Base-by-base conservation (phyloP, 2,797 vertebrate species). In the Gymnothorax javanicus region DNA sequence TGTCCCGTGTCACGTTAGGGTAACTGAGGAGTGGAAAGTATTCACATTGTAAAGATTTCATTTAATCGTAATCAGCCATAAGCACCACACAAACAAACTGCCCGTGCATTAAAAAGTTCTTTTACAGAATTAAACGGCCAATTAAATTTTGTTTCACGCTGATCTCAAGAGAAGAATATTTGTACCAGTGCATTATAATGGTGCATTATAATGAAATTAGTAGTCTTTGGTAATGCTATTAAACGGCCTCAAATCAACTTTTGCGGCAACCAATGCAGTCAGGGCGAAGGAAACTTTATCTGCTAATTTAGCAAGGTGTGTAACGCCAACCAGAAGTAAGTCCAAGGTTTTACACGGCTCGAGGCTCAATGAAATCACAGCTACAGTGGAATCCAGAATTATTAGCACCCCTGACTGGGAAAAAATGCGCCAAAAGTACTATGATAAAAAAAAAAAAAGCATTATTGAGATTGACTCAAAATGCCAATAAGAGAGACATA, bases 71-170 rank as follows among this genome's bases (percentile, higher is more conserved):
- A 58, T 83, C 58, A 64, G n/a, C 13, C 52, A 13, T 43, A 43
- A 62, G 25, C 33, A 50, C 43, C 73, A 13, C 52, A 12, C 73
- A n/a, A 50, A 12, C 73, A n/a, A 50, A 79, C 17, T 79, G 43
- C 73, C 15, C 20, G 73, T 52, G 75, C 50, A n/a, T 79, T 79
- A 50, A 6, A 43, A 54, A 20, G 75, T 23, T 7, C 3, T 23
- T 79, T 52, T 79, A 79, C 50, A 23, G 50, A 79, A 79, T 79
- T 79, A 79, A 23, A 23, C n/a, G 75, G 73, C 43, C 50, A 79
- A 79, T 52, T 79, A 17, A 7, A 79, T 79, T 50, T 54, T 43
- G 17, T 20, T 20, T 52, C 50, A 79, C 8, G 43, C 75, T 79
- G 75, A 79, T 20, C 75, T 79, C 50, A 17, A 54, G 20, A 54